Conservation (phyloP, 64 coral and sea anemone genomes). For the Porites lutea region DNA sequence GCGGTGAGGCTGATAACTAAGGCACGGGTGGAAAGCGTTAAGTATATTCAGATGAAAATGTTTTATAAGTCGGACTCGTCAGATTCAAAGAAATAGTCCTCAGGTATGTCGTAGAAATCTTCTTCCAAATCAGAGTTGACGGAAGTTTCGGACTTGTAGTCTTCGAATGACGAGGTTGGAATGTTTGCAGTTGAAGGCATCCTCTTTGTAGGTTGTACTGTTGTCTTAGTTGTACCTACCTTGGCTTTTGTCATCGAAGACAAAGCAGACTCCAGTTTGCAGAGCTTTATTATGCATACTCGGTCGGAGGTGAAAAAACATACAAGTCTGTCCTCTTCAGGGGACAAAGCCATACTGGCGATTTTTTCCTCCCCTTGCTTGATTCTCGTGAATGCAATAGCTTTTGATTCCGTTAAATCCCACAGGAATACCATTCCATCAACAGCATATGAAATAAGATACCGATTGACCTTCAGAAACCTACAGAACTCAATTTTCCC, state of each 20-base stretch:
- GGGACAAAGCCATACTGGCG: slow-evolving; percentile 16
- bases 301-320: background rate
- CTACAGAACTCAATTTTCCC: no score
- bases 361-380: background rate
- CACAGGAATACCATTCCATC: slow-evolving; percentile 30
- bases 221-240: background rate
- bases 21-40: no score
- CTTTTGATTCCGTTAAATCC: background rate
- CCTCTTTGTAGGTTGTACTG: background rate
- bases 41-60: no score
- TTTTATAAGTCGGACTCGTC: no score
- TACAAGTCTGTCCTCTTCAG: slow-evolving; percentile 18
- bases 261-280: background rate
- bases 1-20: no score
- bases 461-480: slow-evolving; percentile 36
- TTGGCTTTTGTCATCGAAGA: background rate
- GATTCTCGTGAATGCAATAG: background rate
- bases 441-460: slow-evolving; percentile 23
- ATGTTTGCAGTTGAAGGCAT: background rate
- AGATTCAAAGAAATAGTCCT: no score
- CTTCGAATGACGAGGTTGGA: background rate
- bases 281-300: background rate
- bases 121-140: no score
- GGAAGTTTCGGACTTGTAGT: background rate
- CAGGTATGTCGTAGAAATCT: no score